Evolutionary conservation across 1,140 invertebrate species (phyloP), one percentile per base, ranked within the genome.

Genomic region (Saccostrea glomerata): DNA sequence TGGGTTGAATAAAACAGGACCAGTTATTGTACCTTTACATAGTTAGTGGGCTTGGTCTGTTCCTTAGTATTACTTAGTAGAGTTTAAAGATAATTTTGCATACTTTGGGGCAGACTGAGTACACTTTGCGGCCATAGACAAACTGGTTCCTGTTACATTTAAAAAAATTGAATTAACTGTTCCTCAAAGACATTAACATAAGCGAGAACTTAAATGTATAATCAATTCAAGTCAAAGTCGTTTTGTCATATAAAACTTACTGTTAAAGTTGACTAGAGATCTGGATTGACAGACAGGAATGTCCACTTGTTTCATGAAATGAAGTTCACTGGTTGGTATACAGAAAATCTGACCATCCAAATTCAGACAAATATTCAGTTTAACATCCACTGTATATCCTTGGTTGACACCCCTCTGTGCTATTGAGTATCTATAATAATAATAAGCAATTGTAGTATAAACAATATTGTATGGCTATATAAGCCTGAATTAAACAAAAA

Each of bases 261-360:
- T 56, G 20, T 54, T 54, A 20, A 55, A 84, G 11, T 84, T 36
- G 47, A 84, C 82, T 23, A 84, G 9, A 54, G 82, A 55, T 54
- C 82, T 84, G 82, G 40, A 30, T 15, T 84, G 40, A 84, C 82
- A 84, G 20, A 84, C 82, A 54, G 82, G 82, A 55, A 84, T 84
- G 25, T 87, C 54, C 40, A 89, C 88, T 11, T 86, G 56, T 13
- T 89, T 84, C 82, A 92, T 55, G 20, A 92, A 36, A 23, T 89
- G n/a, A 17, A 92, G 17, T 23, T 90, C 90, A 66, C 70, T 73
- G 15, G 87, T 83, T 30, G 92, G 92, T n/a, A 92, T 84, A 87
- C 92, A 92, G 70, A 89, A 85, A 2, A 2, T 17, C 12, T 88
- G 40, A 2, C 83, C 90, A 89, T 90, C 92, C 20, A 92, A 86